Evolutionary conservation across 2,797 vertebrate genomes (phyloP).

Genomic region (Myotis planiceps): DNA sequence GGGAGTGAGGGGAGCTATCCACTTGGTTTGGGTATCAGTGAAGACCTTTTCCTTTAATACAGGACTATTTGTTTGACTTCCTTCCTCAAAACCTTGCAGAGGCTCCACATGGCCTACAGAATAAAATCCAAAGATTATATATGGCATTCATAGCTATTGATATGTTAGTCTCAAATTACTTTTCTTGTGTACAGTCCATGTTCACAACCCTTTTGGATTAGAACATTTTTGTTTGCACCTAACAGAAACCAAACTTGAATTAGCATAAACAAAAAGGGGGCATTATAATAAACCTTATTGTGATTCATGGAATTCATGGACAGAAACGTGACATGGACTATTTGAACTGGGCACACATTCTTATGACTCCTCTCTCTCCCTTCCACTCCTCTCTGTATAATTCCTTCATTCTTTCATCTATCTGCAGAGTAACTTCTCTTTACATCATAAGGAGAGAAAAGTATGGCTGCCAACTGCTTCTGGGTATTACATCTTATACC

Average conservation of each 20-base stretch:
- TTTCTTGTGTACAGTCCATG: neutral
- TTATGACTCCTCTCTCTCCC: neutral
- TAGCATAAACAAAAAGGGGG: neutral
- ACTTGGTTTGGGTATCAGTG: neutral
- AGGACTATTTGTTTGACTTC: neutral
- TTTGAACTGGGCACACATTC: neutral
- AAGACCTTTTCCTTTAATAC: neutral
- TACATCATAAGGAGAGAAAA: neutral
- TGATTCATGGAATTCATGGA: neutral
- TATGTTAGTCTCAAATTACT: neutral
- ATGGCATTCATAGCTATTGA: neutral
- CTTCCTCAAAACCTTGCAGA: neutral
- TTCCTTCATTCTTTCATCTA: neutral
- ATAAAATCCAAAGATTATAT: neutral
- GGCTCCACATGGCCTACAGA: neutral
- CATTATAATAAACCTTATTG: neutral
- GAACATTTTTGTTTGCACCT: neutral
- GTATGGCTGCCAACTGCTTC: neutral
- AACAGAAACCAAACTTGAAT: conserved; percentile 32
- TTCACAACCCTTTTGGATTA: neutral
- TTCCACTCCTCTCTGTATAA: neutral
- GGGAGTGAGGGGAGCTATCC: neutral
- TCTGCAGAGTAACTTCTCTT: neutral
- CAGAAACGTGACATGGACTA: neutral
- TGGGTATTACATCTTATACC: neutral